phyloP scores from a whole-genome alignment of 2,888 invertebrate species.

The Netelia inedita region DNA sequence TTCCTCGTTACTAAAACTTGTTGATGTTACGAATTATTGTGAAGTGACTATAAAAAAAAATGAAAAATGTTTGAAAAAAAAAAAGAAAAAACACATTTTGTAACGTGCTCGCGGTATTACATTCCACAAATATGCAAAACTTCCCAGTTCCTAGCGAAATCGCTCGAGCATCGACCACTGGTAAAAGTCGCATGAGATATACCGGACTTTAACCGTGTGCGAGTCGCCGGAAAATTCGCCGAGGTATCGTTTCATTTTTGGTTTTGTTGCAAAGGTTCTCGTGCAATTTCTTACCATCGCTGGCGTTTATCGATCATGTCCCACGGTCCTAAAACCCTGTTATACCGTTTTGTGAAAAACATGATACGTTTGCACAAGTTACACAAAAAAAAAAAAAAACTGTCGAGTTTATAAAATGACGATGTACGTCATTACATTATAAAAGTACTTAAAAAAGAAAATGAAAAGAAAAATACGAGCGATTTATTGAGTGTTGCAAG shows the following conservation, averaged over 20 bases:
- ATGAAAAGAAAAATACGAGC: slow-evolving; percentile 16
- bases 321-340: not conserved
- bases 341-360: not conserved
- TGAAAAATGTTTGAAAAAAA: slow-evolving; percentile 4
- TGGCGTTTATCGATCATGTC: not conserved
- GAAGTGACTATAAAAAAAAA: slow-evolving; percentile 35
- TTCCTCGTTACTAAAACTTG: slow-evolving; percentile 43
- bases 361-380: slow-evolving; percentile 13
- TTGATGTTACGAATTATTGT: slow-evolving; percentile 56
- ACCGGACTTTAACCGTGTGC: not conserved
- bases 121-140: slow-evolving; percentile 52
- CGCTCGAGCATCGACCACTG: slow-evolving; percentile 3
- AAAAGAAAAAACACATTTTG: slow-evolving; percentile 31
- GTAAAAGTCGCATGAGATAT: slow-evolving; percentile 1
- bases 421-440: slow-evolving; percentile 17
- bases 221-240: not conserved
- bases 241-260: not conserved
- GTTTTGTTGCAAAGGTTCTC: not conserved
- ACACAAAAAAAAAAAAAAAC: slow-evolving; percentile 23
- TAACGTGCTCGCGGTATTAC: slow-evolving; percentile 49
- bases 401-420: slow-evolving; percentile 32
- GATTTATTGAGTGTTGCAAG: slow-evolving; percentile 61
- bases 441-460: not conserved
- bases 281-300: not conserved
- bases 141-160: slow-evolving; percentile 18